Conservation (phyloP, 2,113 vertebrate species). For the Prietella phreatophila region DNA sequence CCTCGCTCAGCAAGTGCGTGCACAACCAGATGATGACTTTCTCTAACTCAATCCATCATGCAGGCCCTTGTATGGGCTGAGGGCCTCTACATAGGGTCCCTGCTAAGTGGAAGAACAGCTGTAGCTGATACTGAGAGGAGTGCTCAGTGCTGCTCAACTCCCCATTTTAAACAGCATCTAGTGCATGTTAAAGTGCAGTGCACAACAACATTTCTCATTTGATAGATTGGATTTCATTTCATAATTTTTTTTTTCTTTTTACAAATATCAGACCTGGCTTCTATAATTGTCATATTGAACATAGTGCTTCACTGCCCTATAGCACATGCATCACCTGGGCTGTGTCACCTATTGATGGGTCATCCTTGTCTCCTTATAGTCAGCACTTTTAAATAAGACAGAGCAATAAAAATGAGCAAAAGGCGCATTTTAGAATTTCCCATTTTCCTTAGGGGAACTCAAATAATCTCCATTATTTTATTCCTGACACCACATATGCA, state of each 20-base stretch:
- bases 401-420: conserved; percentile 49
- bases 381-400: conserved; percentile 39
- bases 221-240: conserved; percentile 49
- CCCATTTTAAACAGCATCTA: conserved; percentile 45
- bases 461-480: conserved; percentile 42
- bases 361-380: conserved; percentile 42
- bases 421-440: conserved; percentile 38
- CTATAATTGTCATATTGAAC: conserved; percentile 47
- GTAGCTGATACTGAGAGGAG: conserved; percentile 48
- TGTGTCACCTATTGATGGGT: conserved; percentile 42
- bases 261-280: conserved; percentile 49
- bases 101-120: conserved; percentile 58
- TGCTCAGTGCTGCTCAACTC: conserved; percentile 39
- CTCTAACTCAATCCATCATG: conserved; percentile 58
- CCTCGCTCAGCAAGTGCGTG: conserved; percentile 50
- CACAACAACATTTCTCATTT: conserved; percentile 36
- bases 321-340: conserved; percentile 36
- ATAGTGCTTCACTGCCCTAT: conserved; percentile 21
- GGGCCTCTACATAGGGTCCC: conserved; percentile 54
- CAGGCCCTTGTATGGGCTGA: conserved; percentile 47
- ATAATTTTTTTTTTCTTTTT: conserved; percentile 38
- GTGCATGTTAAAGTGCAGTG: conserved; percentile 41
- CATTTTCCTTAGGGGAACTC: conserved; percentile 42
- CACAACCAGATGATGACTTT: conserved; percentile 56
- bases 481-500: conserved; percentile 15